Evolutionary conservation across 2,888 invertebrate genomes (phyloP).

Genomic region (Bembecia ichneumoniformis): DNA sequence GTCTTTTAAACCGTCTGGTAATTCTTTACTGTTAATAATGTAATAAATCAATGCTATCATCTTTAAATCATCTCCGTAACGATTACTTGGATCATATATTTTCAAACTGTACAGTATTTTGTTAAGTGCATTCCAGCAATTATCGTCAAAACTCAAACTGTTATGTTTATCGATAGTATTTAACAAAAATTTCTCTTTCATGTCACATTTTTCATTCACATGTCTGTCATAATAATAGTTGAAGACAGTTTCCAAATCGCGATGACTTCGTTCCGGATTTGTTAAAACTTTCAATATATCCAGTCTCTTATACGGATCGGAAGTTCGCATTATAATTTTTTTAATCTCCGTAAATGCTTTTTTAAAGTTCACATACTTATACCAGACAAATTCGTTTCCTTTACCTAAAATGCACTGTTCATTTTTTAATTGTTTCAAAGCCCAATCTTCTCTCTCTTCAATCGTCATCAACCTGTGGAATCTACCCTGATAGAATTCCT

Average conservation of each 20-base stretch:
- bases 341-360: conserved; percentile 31
- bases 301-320: conserved; percentile 20
- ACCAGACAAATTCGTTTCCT: conserved; percentile 33
- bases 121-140: conserved; percentile 35
- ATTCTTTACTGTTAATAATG: conserved; percentile 24
- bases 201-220: conserved; percentile 26
- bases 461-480: conserved; percentile 29
- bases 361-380: conserved; percentile 33
- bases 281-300: conserved; percentile 26
- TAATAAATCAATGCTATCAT: conserved; percentile 26
- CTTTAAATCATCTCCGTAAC: conserved; percentile 16
- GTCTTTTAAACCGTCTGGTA: conserved; percentile 19
- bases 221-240: conserved; percentile 39
- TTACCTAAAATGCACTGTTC: conserved; percentile 25
- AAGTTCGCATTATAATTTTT: conserved; percentile 22
- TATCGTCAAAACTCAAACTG: conserved; percentile 28
- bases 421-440: conserved; percentile 28
- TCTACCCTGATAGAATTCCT: conserved; percentile 21
- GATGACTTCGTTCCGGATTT: conserved; percentile 24
- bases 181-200: conserved; percentile 28
- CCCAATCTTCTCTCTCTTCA: conserved; percentile 34
- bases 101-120: conserved; percentile 33
- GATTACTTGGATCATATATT: conserved; percentile 20
- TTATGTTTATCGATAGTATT: conserved; percentile 22
- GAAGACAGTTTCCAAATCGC: conserved; percentile 27